phyloP scores from a whole-genome alignment of 2,888 invertebrate species.

The Tiliacea aurago region DNA sequence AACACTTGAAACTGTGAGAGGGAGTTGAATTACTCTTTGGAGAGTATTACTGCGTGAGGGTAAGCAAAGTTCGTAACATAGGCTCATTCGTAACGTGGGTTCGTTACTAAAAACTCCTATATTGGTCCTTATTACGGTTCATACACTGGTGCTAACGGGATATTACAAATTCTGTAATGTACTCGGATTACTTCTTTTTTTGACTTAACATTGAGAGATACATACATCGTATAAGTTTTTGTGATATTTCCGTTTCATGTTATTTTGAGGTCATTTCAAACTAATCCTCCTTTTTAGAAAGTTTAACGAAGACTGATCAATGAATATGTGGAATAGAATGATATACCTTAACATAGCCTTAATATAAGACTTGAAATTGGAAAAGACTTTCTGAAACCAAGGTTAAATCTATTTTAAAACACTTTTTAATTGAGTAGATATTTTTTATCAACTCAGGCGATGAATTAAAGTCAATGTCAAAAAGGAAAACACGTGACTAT shows the following conservation, averaged over 20 bases:
- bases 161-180: background rate
- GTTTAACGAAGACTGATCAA: too few relatives aligned
- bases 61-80: conserved; percentile 26
- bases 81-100: conserved; percentile 23
- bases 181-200: background rate
- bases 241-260: background rate
- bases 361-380: background rate
- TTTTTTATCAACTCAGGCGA: background rate
- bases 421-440: too few relatives aligned
- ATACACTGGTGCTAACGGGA: background rate
- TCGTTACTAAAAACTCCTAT: conserved; percentile 34
- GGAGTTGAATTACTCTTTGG: conserved; percentile 47
- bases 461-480: background rate
- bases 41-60: conserved; percentile 39
- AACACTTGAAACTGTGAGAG: conserved; percentile 43
- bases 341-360: too few relatives aligned
- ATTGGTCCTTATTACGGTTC: conserved; percentile 4
- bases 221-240: background rate
- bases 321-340: background rate
- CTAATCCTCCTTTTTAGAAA: too few relatives aligned
- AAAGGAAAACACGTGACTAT: background rate
- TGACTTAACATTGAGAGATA: background rate
- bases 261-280: too few relatives aligned
- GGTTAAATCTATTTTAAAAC: background rate
- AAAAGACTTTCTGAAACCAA: background rate